Evolutionary conservation across 2,888 invertebrate genomes (phyloP), one percentile per base, ranked within the genome.

Genomic region (Thymelicus acteon): DNA sequence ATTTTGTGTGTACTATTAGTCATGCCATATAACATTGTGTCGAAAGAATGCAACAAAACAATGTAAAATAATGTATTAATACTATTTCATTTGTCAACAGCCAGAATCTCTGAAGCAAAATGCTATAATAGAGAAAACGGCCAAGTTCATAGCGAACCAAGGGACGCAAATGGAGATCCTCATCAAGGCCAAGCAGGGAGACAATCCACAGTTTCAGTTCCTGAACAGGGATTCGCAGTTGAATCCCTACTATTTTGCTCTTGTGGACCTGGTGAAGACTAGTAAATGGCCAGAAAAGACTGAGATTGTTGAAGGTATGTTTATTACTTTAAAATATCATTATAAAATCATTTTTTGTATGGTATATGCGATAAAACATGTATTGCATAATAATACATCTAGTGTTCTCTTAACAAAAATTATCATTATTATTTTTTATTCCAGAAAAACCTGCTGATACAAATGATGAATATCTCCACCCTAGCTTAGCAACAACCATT

Each of bases 161-260:
- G 99, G 99, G 0, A 95, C 96, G 7, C 99, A 99, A 92, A 99
- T 99, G 99, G 99, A 99, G 93, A 99, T 99, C 77, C 95, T 99
- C 12, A 96, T 99, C 77, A 99, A 99, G 90, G 98, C 99, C 5
- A 99, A 99, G 90, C 99, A 99, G 89, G 95, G 97, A 0, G 96
- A 97, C 83, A 99, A 99, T 92, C 95, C 96, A 0, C 98, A 98
- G 91, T 99, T 99, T 91, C 95, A 97, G 76, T 99, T 99, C 91
- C 94, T 99, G 72, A 97, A 97, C 72, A 97, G 97, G 83, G 98
- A 97, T 75, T 96, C 98, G 72, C 89, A 93, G 0, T 93, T 99
- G 54, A 96, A 99, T 90, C 96, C 97, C 0, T 99, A 98, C 90
- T 99, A 99, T 89, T 96, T 96, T 74, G 96, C 97, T 75, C 90